These are phyloP conservation scores for Platysternon megacephalum DNA, from an alignment of 2,113 vertebrate species.

Conservation along the genomic window DNA sequence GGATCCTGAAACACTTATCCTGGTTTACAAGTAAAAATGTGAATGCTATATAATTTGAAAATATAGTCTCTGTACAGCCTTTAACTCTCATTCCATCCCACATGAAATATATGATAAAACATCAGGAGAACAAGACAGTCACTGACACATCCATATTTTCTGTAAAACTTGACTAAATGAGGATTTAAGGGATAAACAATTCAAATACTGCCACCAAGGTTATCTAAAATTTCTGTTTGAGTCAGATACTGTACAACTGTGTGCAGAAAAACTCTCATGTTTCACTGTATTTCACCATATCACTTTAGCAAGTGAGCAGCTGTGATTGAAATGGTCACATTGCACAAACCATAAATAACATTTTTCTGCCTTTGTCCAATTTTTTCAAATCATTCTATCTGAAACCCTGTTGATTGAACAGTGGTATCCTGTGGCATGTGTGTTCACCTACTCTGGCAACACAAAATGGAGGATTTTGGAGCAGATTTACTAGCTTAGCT, in stretches of 20 bases:
- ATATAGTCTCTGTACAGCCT: conserved; percentile 17
- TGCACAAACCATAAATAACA: neutral
- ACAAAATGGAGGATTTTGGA: neutral
- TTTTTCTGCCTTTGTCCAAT: neutral
- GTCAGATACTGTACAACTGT: neutral
- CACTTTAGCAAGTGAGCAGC: neutral
- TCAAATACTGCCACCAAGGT: conserved; percentile 25
- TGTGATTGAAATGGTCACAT: neutral
- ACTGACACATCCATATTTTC: neutral
- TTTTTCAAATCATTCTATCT: neutral
- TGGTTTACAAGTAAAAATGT: conserved; percentile 41
- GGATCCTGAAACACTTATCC: conserved; percentile 14
- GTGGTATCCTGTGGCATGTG: neutral
- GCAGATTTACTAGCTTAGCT: neutral
- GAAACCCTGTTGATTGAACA: no score
- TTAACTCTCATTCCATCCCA: conserved; percentile 23
- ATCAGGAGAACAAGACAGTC: conserved; percentile 2
- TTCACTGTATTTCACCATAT: neutral
- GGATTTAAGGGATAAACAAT: neutral
- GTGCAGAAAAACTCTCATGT: neutral
- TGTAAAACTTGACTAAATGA: neutral
- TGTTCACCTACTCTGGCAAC: neutral
- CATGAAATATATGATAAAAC: conserved; percentile 3
- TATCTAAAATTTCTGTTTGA: neutral
- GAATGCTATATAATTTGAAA: conserved; percentile 35